These are phyloP conservation scores for Hormiphora californensis DNA, from an alignment of 37 sponge, comb jelly and placozoan genomes.

Conservation along the genomic window DNA sequence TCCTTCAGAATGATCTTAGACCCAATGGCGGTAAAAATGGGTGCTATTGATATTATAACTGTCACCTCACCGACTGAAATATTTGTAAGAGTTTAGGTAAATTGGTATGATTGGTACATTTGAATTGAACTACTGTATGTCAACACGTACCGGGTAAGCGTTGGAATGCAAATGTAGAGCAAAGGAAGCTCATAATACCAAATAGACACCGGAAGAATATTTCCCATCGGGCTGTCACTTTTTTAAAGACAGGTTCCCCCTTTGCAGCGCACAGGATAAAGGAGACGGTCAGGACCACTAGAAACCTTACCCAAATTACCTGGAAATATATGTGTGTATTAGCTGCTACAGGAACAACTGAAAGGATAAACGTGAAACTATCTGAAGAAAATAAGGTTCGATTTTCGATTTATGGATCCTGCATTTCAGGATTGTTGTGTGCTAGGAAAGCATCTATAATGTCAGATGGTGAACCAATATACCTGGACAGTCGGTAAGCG, in stretches of 20 bases:
- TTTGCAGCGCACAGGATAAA: slow-evolving; percentile 1
- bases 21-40: slow-evolving; percentile 42
- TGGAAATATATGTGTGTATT: no score
- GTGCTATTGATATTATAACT: slow-evolving; percentile 37
- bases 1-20: slow-evolving; percentile 31
- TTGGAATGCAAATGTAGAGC: slow-evolving; percentile 13
- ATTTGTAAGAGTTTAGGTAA: neutral
- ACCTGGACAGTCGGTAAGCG: slow-evolving; percentile 33
- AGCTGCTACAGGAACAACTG: no score
- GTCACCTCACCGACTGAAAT: slow-evolving; percentile 50
- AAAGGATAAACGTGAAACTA: no score
- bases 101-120: neutral
- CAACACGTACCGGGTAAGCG: neutral
- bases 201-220: slow-evolving; percentile 23
- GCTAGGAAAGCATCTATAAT: no score
- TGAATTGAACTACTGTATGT: neutral
- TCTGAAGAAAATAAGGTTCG: no score
- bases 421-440: no score
- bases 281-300: slow-evolving; percentile 38
- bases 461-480: no score
- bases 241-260: slow-evolving; percentile 17
- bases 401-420: no score
- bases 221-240: slow-evolving; percentile 15
- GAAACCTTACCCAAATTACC: slow-evolving; percentile 53
- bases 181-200: slow-evolving; percentile 33